Evolutionary conservation across 2,797 vertebrate species (phyloP).

Genomic region (Chrosomus eos): DNA sequence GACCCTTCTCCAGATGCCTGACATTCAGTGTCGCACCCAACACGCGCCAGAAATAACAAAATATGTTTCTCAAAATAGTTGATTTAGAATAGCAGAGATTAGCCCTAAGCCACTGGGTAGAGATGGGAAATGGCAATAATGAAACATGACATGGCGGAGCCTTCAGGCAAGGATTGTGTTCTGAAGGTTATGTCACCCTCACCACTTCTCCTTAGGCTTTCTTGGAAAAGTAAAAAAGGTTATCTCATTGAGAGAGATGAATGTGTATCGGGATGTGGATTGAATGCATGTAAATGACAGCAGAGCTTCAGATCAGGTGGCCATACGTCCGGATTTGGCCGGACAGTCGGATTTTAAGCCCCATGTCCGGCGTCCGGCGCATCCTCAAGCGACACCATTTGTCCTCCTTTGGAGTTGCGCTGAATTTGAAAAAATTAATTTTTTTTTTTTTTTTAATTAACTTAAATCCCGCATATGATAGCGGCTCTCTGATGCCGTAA

Average conservation of each 20-base stretch:
- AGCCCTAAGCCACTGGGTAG: conserved; percentile 5
- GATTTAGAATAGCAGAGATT: conserved; percentile 27
- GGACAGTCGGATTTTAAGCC: no score
- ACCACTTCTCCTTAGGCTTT: conserved; percentile 28
- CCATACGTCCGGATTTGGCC: no score
- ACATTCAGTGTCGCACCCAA: conserved; percentile 16
- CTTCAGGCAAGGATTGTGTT: conserved; percentile 38
- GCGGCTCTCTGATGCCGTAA: no score
- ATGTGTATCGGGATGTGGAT: neutral
- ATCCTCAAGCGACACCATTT: no score
- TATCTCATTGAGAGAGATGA: conserved; percentile 39
- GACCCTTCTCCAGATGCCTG: neutral
- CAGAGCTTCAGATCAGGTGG: neutral
- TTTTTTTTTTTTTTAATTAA: no score
- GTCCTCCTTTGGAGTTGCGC: no score
- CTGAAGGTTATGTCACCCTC: conserved; percentile 41
- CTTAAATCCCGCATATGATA: no score
- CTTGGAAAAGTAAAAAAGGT: conserved; percentile 47
- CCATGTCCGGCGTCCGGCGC: no score
- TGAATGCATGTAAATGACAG: conserved; percentile 46
- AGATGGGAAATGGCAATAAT: conserved; percentile 49
- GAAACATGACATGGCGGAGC: conserved; percentile 49
- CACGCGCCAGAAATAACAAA: neutral
- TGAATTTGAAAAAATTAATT: no score
- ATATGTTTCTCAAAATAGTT: conserved; percentile 36